These are phyloP conservation scores for Mus spicilegus DNA, from an alignment of 2,113 vertebrate genomes.

Conservation along the genomic window DNA sequence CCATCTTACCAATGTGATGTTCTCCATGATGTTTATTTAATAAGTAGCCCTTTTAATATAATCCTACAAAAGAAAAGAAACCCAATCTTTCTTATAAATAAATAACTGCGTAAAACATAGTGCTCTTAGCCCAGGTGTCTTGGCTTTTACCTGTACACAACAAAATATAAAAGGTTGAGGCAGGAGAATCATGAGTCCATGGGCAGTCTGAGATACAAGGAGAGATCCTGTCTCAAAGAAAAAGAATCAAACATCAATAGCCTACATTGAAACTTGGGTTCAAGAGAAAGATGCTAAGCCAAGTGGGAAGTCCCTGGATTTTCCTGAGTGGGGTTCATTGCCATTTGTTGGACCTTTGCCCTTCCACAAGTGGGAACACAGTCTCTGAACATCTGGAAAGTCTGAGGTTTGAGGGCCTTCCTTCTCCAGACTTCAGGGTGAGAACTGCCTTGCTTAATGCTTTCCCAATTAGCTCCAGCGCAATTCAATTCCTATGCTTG, in stretches of 20 bases:
- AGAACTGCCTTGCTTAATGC: not conserved
- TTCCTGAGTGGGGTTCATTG: too few species aligned
- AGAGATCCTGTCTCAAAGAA: not conserved
- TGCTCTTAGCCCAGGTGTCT: not conserved
- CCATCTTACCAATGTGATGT: not conserved
- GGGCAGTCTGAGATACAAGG: not conserved
- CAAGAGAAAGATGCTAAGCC: not conserved
- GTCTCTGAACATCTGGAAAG: accelerated
- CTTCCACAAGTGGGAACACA: not conserved
- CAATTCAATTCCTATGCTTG: not conserved
- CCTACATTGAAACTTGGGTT: not conserved
- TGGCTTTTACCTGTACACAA: not conserved
- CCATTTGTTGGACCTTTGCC: not conserved
- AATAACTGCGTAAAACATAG: not conserved
- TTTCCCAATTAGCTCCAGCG: not conserved
- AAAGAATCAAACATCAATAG: not conserved
- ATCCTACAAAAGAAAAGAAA: not conserved
- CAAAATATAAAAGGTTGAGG: not conserved
- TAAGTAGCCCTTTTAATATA: not conserved
- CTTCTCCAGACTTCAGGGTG: not conserved
- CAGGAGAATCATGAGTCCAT: not conserved
- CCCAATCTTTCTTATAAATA: not conserved
- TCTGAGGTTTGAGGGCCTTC: not conserved
- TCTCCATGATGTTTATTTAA: not conserved
- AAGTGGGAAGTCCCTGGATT: too few species aligned